phyloP scores from a whole-genome alignment of 2,888 invertebrate species.

The Cordilura impudica region DNA sequence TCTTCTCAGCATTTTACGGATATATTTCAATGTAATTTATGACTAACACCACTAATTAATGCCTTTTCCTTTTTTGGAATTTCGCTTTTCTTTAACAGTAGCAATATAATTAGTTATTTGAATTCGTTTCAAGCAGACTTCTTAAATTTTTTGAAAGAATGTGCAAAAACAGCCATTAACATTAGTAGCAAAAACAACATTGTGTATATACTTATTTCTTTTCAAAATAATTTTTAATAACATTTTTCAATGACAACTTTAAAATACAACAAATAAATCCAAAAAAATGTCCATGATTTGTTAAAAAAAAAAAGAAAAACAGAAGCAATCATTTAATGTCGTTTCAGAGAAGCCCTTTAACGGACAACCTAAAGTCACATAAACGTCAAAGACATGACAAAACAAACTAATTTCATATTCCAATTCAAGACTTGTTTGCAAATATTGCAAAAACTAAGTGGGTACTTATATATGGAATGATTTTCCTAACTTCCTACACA shows the following conservation, averaged over 20 bases:
- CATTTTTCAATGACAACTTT: background rate
- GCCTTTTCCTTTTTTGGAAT: too few relatives aligned
- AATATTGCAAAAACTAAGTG: background rate
- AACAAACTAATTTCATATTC: slow-evolving; percentile 25
- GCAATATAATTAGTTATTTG: background rate
- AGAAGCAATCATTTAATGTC: background rate
- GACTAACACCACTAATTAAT: too few relatives aligned
- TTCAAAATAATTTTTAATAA: background rate
- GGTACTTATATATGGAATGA: background rate
- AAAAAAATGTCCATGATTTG: background rate
- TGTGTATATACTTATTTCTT: too few relatives aligned
- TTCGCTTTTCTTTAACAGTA: background rate
- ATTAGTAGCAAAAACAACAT: background rate
- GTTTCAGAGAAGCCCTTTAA: slow-evolving; percentile 14
- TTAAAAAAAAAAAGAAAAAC: background rate
- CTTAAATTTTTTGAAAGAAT: too few relatives aligned
- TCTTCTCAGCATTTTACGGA: too few relatives aligned
- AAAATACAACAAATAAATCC: background rate
- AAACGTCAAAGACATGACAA: slow-evolving; percentile 18
- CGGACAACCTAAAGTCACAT: background rate
- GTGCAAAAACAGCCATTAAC: background rate
- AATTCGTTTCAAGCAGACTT: background rate
- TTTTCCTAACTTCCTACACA: too few relatives aligned
- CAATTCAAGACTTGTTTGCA: background rate
- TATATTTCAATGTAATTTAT: too few relatives aligned